A percentile compares a stretch with the other conserved stretches of the same genome.
These are phyloP conservation scores for Chlorospingus semifuscus DNA, from an alignment of 2,797 vertebrate species.

Conservation along the genomic window DNA sequence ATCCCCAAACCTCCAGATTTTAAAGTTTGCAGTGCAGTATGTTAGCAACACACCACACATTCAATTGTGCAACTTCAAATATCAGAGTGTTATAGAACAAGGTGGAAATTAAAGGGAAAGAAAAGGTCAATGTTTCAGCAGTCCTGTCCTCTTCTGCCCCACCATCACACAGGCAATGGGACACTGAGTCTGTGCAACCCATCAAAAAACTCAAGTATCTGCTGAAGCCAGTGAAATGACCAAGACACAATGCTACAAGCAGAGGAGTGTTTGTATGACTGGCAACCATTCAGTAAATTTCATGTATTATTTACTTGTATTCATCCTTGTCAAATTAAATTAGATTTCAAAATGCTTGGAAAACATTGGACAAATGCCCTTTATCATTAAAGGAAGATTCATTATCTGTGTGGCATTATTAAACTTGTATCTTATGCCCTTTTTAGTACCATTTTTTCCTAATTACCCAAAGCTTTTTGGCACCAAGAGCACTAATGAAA, in stretches of 20 bases:
- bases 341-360: neutral
- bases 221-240: neutral
- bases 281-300: neutral
- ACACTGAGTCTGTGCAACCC: neutral
- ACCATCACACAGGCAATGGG: neutral
- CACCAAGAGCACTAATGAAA: constrained; percentile 4
- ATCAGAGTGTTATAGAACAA: neutral
- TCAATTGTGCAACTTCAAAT: neutral
- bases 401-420: constrained; percentile 24
- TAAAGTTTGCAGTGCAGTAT: neutral
- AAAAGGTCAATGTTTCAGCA: neutral
- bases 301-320: neutral
- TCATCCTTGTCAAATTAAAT: neutral
- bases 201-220: neutral
- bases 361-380: constrained; percentile 13
- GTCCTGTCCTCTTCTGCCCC: neutral
- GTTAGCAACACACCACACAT: neutral
- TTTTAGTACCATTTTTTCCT: neutral
- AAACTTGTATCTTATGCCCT: neutral
- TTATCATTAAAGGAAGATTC: neutral
- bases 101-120: neutral
- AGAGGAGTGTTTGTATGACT: neutral
- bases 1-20: neutral
- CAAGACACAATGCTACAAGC: neutral
- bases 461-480: constrained; percentile 10